phyloP scores from a whole-genome alignment of 2,797 vertebrate genomes.

The Peromyscus aztecus region DNA sequence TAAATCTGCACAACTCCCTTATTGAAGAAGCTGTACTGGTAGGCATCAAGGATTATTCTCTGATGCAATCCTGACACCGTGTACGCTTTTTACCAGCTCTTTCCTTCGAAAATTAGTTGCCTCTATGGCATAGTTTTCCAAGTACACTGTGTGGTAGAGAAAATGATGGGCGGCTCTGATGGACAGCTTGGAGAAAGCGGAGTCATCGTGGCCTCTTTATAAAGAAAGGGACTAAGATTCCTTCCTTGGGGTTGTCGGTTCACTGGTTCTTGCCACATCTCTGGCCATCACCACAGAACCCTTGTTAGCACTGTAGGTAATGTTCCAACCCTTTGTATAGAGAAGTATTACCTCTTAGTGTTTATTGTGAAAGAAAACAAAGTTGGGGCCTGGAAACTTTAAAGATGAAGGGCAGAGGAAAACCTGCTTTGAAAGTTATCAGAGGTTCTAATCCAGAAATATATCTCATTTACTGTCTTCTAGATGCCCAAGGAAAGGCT shows the following conservation, averaged over 20 bases:
- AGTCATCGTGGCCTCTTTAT: background rate
- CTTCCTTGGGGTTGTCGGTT: background rate
- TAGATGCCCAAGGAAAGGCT: constrained; percentile 42
- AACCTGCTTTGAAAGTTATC: constrained; percentile 51
- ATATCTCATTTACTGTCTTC: constrained; percentile 29
- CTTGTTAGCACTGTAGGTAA: background rate
- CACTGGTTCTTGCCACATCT: background rate
- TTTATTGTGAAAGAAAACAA: constrained; percentile 60
- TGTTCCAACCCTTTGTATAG: background rate
- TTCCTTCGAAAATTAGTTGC: constrained; percentile 25
- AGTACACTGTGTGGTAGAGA: background rate
- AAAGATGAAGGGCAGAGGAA: constrained; percentile 18
- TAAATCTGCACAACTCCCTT: constrained; percentile 32
- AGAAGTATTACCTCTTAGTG: constrained; percentile 12
- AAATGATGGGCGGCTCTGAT: background rate
- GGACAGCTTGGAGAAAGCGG: background rate
- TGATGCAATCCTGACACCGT: background rate
- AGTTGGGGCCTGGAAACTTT: constrained; percentile 52
- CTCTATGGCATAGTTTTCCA: background rate
- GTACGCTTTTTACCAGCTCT: background rate
- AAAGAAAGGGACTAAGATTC: background rate
- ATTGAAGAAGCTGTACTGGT: constrained; percentile 2
- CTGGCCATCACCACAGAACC: background rate
- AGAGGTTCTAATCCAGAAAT: constrained; percentile 30
- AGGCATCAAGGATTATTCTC: constrained; percentile 48